Conservation (phyloP, 2,113 vertebrate genomes). For the Semnornis frantzii region DNA sequence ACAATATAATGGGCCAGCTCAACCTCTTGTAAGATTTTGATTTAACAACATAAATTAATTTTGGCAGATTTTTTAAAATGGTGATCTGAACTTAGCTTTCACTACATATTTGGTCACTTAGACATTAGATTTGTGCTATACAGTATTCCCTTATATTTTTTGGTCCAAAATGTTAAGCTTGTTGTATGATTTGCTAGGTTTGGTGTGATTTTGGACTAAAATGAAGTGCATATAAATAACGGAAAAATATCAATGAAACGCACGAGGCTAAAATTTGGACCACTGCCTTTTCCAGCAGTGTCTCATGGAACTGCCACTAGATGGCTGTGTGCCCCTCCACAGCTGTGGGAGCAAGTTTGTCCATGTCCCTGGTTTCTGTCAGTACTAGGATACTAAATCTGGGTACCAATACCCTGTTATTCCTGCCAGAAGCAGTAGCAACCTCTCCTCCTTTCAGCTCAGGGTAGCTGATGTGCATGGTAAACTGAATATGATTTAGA, state of each 20-base stretch:
- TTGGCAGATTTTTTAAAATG: not conserved
- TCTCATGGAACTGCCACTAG: not conserved
- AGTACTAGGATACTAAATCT: rapidly evolving
- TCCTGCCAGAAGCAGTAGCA: not conserved
- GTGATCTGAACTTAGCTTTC: not conserved
- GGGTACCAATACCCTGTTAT: rapidly evolving
- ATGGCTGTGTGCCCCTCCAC: not conserved
- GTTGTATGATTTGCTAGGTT: not conserved
- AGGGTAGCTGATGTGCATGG: rapidly evolving
- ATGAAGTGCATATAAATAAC: not conserved
- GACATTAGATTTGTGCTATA: not conserved
- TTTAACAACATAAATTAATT: not conserved
- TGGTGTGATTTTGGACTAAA: not conserved
- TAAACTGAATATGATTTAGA: rapidly evolving
- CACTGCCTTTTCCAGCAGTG: not conserved
- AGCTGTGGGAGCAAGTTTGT: not conserved
- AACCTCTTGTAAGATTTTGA: not conserved
- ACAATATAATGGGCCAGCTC: not conserved
- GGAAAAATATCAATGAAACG: not conserved
- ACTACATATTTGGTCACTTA: rapidly evolving
- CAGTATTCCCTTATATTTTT: not conserved
- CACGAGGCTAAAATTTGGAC: not conserved
- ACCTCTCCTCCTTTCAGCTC: too few species aligned
- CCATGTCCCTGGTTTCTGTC: too few species aligned
- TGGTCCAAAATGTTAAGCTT: not conserved